Conservation (phyloP, 2,797 vertebrate genomes). For the Urophycis tenuis region DNA sequence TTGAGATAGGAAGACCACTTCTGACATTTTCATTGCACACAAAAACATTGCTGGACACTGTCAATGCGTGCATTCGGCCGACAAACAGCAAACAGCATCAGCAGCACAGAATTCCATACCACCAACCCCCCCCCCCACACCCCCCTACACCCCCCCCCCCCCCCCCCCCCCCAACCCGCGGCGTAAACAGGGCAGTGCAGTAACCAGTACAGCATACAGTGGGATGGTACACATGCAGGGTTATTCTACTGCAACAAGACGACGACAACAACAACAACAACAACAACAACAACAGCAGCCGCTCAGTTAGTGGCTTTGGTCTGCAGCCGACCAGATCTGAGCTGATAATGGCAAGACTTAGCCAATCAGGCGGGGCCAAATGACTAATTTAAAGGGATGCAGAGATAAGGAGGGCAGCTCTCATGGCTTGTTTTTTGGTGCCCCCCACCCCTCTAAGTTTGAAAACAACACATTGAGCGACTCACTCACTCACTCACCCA, state of each 20-base stretch:
- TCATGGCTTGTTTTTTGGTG: constrained; percentile 60
- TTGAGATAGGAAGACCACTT: neutral
- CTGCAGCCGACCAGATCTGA: constrained; percentile 55
- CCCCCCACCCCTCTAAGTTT: constrained; percentile 25
- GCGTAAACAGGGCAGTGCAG: constrained; percentile 19
- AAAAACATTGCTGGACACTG: neutral
- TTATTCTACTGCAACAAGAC: neutral
- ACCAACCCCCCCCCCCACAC: too few relatives aligned
- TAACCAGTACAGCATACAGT: constrained; percentile 31
- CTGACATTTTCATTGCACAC: neutral
- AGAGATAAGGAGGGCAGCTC: constrained; percentile 54
- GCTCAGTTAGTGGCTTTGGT: constrained; percentile 54
- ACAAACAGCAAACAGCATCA: too few relatives aligned
- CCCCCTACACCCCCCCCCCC: neutral
- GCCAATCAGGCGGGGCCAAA: constrained; percentile 53
- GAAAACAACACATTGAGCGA: constrained; percentile 48
- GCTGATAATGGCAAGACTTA: constrained; percentile 52
- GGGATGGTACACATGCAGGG: constrained; percentile 41
- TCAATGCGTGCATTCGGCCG: neutral
- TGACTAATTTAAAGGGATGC: constrained; percentile 53
- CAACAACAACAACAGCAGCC: constrained; percentile 53
- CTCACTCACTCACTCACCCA: constrained; percentile 16
- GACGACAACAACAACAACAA: constrained; percentile 1
- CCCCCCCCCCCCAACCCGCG: constrained; percentile 19
- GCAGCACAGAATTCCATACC: neutral